Evolutionary conservation across 1,140 invertebrate genomes (phyloP).

Genomic region (Gryllus bimaculatus): DNA sequence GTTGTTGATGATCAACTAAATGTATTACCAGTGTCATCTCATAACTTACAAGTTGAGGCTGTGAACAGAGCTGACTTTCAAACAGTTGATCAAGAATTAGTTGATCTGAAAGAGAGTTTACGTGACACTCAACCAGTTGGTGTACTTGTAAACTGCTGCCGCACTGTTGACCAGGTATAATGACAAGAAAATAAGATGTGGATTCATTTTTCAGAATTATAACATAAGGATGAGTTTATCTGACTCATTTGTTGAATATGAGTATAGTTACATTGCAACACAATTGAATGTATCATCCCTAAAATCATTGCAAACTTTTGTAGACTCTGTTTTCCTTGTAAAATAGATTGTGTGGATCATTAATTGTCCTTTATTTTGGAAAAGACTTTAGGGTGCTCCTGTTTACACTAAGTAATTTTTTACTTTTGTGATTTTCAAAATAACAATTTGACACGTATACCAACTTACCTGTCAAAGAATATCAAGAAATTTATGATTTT

Average conservation of each 20-base stretch:
- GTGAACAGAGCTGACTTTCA: slow-evolving; percentile 29
- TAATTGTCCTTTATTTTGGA: no score
- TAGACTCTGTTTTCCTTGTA: no score
- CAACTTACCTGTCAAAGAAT: no score
- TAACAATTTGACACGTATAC: no score
- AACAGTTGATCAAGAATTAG: slow-evolving; percentile 48
- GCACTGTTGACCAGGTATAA: slow-evolving; percentile 80
- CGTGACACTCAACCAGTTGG: slow-evolving; percentile 86
- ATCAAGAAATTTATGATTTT: no score
- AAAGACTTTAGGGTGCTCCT: no score
- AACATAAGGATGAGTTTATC: neutral
- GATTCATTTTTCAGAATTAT: neutral
- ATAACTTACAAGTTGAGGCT: slow-evolving; percentile 51
- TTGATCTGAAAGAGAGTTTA: slow-evolving; percentile 62
- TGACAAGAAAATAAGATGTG: slow-evolving; percentile 15
- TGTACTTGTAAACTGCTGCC: slow-evolving; percentile 80
- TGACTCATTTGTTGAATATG: neutral
- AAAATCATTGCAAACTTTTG: no score
- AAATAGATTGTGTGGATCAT: no score
- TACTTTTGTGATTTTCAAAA: no score
- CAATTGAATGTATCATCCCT: no score
- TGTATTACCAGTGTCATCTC: slow-evolving; percentile 85
- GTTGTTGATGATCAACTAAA: slow-evolving; percentile 90
- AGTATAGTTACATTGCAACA: no score
- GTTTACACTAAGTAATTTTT: no score